phyloP scores from a whole-genome alignment of 2,888 invertebrate genomes.

The Cryptocheilus praepositus region DNA sequence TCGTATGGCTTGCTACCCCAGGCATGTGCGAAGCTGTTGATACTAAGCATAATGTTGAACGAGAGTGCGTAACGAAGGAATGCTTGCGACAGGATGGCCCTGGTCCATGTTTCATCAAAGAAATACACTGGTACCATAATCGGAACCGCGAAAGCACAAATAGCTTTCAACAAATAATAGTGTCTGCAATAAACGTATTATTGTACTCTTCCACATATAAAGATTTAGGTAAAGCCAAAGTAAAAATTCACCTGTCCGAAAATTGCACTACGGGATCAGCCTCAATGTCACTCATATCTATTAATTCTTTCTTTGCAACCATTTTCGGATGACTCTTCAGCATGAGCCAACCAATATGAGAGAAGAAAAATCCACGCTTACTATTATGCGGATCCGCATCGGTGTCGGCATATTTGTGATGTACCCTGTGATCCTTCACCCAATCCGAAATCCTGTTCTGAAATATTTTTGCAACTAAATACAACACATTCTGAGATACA shows the following conservation, averaged over 20 bases:
- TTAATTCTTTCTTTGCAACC: constrained; percentile 81
- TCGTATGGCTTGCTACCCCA: constrained; percentile 68
- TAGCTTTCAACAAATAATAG: constrained; percentile 76
- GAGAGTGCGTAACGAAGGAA: constrained; percentile 76
- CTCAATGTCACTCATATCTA: constrained; percentile 88
- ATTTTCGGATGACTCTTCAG: constrained; percentile 93
- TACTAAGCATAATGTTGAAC: constrained; percentile 79
- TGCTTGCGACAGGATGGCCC: constrained; percentile 75
- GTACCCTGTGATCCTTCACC: constrained; percentile 86
- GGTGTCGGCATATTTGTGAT: constrained; percentile 83
- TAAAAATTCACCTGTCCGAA: constrained; percentile 81
- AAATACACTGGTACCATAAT: constrained; percentile 76
- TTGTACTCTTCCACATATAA: no score
- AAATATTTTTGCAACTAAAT: no score
- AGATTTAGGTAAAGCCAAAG: not conserved
- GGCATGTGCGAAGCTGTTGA: constrained; percentile 79
- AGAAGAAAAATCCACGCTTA: constrained; percentile 90
- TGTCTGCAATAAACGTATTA: constrained; percentile 60
- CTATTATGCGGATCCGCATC: constrained; percentile 90
- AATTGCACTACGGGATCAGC: constrained; percentile 86
- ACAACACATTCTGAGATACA: no score
- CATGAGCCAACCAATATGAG: constrained; percentile 96
- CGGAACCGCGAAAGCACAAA: constrained; percentile 79
- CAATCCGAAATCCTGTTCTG: constrained; percentile 79
- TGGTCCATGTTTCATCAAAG: constrained; percentile 77